Conservation (phyloP, 1,140 invertebrate genomes). For the Cyclargus thomasi region DNA sequence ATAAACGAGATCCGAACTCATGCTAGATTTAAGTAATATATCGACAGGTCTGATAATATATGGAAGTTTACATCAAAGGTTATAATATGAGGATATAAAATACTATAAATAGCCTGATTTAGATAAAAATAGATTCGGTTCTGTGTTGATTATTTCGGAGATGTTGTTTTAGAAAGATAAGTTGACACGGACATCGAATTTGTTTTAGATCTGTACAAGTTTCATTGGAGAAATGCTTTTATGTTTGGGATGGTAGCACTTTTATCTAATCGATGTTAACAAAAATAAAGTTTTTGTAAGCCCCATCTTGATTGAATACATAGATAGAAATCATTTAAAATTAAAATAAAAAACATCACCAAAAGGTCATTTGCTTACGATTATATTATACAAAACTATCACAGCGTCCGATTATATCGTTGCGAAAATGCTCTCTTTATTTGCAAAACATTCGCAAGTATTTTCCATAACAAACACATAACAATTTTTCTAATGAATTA, state of each 20-base stretch:
- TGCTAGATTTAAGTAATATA: conserved; percentile 26
- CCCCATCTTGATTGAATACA: no score
- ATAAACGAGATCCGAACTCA: conserved; percentile 20
- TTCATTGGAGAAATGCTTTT: neutral
- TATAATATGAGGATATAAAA: conserved; percentile 36
- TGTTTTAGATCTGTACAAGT: neutral
- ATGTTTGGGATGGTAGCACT: neutral
- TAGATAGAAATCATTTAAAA: no score
- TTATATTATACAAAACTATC: no score
- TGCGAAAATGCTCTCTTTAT: no score
- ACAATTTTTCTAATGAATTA: no score
- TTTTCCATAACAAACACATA: no score
- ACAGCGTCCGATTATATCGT: no score
- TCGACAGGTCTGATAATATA: conserved; percentile 30
- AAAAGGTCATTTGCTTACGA: no score
- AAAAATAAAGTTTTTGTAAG: no score
- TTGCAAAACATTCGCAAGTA: no score
- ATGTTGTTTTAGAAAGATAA: neutral
- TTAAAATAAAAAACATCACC: no score
- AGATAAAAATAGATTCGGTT: conserved; percentile 31
- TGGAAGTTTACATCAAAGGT: conserved; percentile 29
- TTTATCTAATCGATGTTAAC: neutral
- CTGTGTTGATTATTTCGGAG: conserved; percentile 10
- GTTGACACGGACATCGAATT: neutral
- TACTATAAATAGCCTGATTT: conserved; percentile 33